Percentiles rank a stretch among this genome's conserved stretches.
phyloP scores from a whole-genome alignment of 2,113 vertebrate species.

The Chaenogobius annularis region DNA sequence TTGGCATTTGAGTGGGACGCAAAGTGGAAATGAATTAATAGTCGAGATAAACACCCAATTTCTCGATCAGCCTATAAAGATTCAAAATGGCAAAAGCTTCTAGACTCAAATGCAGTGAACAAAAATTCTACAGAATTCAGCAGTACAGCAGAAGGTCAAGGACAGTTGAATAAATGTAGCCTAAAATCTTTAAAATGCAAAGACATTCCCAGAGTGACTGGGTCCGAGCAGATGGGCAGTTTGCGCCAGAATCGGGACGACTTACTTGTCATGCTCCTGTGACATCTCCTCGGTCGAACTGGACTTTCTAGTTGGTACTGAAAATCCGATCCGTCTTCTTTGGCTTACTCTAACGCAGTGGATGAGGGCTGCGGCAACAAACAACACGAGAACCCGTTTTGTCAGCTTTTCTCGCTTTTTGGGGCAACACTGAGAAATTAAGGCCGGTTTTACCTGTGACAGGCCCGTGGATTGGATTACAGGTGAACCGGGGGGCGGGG shows the following conservation, averaged over 20 bases:
- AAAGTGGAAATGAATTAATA: neutral
- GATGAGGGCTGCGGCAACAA: conserved; percentile 80
- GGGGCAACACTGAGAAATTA: conserved; percentile 79
- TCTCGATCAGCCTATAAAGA: neutral
- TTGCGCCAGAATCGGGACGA: conserved; percentile 60
- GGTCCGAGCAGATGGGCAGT: conserved; percentile 16
- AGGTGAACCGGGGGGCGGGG: conserved; percentile 65
- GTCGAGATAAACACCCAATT: neutral
- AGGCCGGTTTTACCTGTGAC: conserved; percentile 85
- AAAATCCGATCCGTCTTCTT: conserved; percentile 87
- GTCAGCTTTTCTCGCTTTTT: conserved; percentile 94
- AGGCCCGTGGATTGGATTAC: conserved; percentile 81
- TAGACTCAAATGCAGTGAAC: neutral
- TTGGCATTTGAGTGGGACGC: neutral
- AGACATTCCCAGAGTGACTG: conserved; percentile 4
- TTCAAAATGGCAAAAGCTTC: neutral
- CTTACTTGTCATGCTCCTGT: conserved; percentile 99
- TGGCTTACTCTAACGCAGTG: conserved; percentile 63
- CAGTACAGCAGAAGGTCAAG: conserved; percentile 9
- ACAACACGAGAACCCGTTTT: conserved; percentile 88
- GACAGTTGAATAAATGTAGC: neutral
- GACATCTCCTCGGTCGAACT: conserved; percentile 96
- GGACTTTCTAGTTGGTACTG: conserved; percentile 96
- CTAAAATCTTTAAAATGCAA: neutral
- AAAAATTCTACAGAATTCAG: neutral